A percentile compares a stretch with the other conserved stretches of the same genome.
Conservation (phyloP, 1,140 invertebrate genomes). For the Teleogryllus occipitalis region DNA sequence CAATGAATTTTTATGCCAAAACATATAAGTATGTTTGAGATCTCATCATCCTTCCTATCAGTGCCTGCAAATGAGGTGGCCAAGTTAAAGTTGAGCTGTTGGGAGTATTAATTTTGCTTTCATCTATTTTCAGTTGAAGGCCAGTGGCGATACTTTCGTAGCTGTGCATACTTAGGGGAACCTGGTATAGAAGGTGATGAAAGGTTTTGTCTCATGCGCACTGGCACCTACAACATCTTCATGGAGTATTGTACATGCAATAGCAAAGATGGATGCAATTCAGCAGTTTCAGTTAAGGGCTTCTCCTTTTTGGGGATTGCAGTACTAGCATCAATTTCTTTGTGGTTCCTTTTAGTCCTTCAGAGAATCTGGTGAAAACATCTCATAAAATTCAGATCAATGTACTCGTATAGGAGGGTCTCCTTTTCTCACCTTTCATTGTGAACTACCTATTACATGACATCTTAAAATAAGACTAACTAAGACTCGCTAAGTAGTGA, state of each 20-base stretch:
- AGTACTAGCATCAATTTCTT: slow-evolving; percentile 27
- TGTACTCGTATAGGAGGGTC: too few relatives aligned
- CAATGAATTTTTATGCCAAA: background rate
- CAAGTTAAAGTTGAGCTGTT: background rate
- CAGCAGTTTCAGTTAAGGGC: slow-evolving; percentile 30
- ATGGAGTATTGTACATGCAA: slow-evolving; percentile 90
- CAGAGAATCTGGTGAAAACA: too few relatives aligned
- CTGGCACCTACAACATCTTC: slow-evolving; percentile 87
- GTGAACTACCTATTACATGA: too few relatives aligned
- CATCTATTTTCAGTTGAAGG: slow-evolving; percentile 61
- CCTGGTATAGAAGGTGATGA: slow-evolving; percentile 84
- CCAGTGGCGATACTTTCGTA: slow-evolving; percentile 81
- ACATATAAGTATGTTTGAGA: background rate
- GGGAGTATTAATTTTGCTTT: slow-evolving; percentile 13
- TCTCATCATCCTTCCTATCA: background rate
- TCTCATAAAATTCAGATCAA: too few relatives aligned
- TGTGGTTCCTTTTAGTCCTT: background rate
- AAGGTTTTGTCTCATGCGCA: slow-evolving; percentile 80
- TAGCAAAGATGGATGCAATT: slow-evolving; percentile 85
- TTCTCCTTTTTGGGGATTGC: slow-evolving; percentile 38
- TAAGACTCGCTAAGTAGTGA: too few relatives aligned
- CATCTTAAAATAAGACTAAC: too few relatives aligned
- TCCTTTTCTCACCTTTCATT: too few relatives aligned
- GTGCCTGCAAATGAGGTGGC: background rate
- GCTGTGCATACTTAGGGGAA: slow-evolving; percentile 83